Evolutionary conservation across 2,113 vertebrate species (phyloP), one percentile per base, ranked within the genome.

Genomic region (Pelecanoides urinatrix): DNA sequence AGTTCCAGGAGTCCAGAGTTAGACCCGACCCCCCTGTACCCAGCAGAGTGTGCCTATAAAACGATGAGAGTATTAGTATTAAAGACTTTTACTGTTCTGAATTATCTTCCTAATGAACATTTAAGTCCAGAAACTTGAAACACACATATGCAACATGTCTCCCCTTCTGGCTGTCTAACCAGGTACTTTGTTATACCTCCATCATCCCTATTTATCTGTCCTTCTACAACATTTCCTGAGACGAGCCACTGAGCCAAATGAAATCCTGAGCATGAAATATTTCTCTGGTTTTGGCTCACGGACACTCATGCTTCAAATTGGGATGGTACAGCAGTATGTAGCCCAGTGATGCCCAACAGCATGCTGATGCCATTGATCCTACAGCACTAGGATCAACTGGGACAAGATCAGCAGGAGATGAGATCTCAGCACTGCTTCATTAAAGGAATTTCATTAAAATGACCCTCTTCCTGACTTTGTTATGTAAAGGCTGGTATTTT

Each of bases 131-230:
- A 49, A 66, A 90, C 22, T 45, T 61, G 42, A 81, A 91, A 77
- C 0, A 5, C 49, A 42, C 14, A 44, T 23, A 42, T 18, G 17
- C n/a, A 73, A 50, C 7, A 20, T 2, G 1, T 20, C 32, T 63
- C 18, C 13, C 23, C 2, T 58, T 53, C n/a, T 66, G 42, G 4
- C 17, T 29, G 13, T 40, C 62, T 62, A 62, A 86, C 13, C 0
- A 0, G 1, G 13, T 56, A 44, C 49, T 50, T 38, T 22, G 3
- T 49, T 58, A 20, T 9, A 82, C 5, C 38, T n/a, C 22, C 17
- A 90, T 25, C 18, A 79, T 3, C 5, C 7, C 26, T 44, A 76
- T 62, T 67, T 50, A 75, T 65, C 56, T 22, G 36, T 38, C 29
- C 22, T 75, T 82, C 34, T 34, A 55, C 23, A 78, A 13, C 12